Evolutionary conservation across 2,888 invertebrate genomes (phyloP), one percentile per base, ranked within the genome.

Genomic region (Patella ulyssiponensis): DNA sequence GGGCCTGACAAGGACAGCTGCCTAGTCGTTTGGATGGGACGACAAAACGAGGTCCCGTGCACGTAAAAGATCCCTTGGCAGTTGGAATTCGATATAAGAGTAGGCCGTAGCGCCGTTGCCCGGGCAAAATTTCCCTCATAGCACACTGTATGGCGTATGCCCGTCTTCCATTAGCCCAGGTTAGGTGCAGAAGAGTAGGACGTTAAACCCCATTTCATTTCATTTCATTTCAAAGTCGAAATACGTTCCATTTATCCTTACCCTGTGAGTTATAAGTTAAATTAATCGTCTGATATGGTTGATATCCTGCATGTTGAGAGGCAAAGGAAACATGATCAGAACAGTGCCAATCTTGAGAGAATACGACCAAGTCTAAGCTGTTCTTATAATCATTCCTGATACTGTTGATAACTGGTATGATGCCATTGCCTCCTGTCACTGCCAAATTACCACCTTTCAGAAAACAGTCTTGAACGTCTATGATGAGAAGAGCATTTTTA

Each of bases 401-500:
- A 23, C 81, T 76, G 80, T 89, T 88, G 33, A 88, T 88, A 14
- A 87, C 83, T 0, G 86, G 85, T 69, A 88, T 86, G 4, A 90
- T 84, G 7, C 83, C 73, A 20, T 86, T 80, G 17, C 86, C 88
- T 17, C 84, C 82, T 0, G 76, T 44, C 0, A 90, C 88, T 9
- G 86, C 82, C 12, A 88, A 83, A 74, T 83, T 85, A n/a, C 89
- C 89, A 1, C 85, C 85, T 0, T 84, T 80, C 54, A 88, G 80
- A 77, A 89, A 89, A 76, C 90, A 89, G 73, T 88, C 87, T 76
- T 89, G 90, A 0, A 90, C 87, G 73, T 90, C 89, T 12, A 89
- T 84, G 69, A 90, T 82, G 3, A 90, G 74, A 3, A 89, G 79
- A 0, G 89, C 90, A 64, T 9, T 12, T 20, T 64, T 20, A 64